A percentile compares a stretch with the other conserved stretches of the same genome.
Conservation (phyloP, 2,797 vertebrate genomes). For the Menidia menidia region DNA sequence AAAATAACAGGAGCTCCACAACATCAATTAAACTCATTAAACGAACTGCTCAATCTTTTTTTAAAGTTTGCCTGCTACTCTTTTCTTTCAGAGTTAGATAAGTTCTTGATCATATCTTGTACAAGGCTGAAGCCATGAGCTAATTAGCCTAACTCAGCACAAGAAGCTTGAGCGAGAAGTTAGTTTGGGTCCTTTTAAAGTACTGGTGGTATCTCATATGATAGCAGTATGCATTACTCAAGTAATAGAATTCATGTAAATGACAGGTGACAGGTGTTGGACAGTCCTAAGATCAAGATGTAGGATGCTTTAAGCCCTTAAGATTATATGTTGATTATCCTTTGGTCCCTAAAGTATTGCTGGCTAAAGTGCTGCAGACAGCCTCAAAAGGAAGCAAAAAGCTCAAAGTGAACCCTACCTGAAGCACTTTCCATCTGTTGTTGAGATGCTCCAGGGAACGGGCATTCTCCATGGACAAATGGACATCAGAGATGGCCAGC, state of each 20-base stretch:
- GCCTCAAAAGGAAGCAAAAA: slow-evolving; percentile 28
- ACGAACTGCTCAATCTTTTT: neutral
- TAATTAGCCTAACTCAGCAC: neutral
- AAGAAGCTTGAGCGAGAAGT: neutral
- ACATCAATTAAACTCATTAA: neutral
- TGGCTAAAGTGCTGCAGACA: slow-evolving; percentile 30
- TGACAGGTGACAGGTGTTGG: neutral
- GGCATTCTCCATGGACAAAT: slow-evolving; percentile 96
- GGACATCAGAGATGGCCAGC: slow-evolving; percentile 95
- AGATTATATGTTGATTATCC: slow-evolving; percentile 6
- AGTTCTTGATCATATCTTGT: neutral
- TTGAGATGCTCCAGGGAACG: slow-evolving; percentile 94
- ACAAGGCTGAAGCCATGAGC: neutral
- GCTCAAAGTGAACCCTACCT: slow-evolving; percentile 81
- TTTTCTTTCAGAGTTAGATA: neutral
- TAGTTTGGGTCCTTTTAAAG: neutral
- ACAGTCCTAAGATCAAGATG: neutral
- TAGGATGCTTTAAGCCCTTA: slow-evolving; percentile 4
- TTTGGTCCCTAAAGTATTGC: slow-evolving; percentile 23
- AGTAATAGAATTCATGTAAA: too few relatives aligned
- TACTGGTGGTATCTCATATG: neutral
- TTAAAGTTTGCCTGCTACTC: neutral
- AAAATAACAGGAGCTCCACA: neutral
- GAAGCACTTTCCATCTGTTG: slow-evolving; percentile 93
- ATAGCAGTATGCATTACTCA: neutral